phyloP scores from a whole-genome alignment of 2,113 vertebrate species.

The Ginglymostoma cirratum region DNA sequence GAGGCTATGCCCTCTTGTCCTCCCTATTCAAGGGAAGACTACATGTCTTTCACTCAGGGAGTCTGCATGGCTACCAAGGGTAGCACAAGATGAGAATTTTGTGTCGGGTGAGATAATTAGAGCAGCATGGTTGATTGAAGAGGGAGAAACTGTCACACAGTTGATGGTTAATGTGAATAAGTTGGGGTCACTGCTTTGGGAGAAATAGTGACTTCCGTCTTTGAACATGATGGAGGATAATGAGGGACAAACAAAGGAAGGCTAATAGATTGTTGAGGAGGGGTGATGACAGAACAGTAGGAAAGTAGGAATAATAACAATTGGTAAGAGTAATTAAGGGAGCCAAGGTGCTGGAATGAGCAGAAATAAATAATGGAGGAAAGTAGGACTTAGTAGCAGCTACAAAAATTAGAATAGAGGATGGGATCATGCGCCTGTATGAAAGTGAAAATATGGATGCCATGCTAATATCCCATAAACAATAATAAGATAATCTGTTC shows the following conservation, averaged over 20 bases:
- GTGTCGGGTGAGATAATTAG: neutral
- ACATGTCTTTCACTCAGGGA: neutral
- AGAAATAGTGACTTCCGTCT: neutral
- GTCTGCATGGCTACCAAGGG: neutral
- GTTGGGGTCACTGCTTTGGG: neutral
- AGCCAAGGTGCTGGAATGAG: neutral
- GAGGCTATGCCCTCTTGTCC: too few species aligned
- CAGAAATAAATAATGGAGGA: neutral
- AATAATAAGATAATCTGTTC: neutral
- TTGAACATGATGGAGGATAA: neutral
- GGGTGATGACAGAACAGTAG: neutral
- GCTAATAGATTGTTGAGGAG: neutral
- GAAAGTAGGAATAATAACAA: neutral
- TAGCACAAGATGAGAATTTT: neutral
- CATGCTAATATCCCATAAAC: neutral
- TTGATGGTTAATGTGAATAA: neutral
- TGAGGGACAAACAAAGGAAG: neutral
- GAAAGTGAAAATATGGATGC: neutral
- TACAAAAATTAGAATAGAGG: neutral
- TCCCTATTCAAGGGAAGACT: too few species aligned
- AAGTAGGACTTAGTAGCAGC: neutral
- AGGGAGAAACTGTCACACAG: neutral
- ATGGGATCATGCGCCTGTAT: neutral
- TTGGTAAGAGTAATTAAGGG: neutral
- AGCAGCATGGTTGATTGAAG: neutral